Percentiles rank a stretch among this genome's conserved stretches.
Conservation (phyloP, 2,888 invertebrate species). For the Meghimatium bilineatum region DNA sequence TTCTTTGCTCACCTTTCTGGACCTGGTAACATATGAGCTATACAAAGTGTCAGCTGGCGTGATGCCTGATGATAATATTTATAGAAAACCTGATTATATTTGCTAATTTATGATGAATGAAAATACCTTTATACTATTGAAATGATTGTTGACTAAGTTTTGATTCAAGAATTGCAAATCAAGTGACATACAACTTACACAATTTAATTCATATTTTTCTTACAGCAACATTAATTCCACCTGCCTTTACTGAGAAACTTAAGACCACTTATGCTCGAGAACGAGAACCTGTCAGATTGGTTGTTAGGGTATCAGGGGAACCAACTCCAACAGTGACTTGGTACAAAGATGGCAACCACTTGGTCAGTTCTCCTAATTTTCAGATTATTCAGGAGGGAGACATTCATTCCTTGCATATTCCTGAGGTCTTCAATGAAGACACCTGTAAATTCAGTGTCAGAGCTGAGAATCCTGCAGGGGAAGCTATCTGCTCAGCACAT, state of each 20-base stretch:
- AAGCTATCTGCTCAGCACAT: constrained; percentile 95
- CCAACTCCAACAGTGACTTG: constrained; percentile 94
- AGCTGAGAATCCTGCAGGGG: constrained; percentile 94
- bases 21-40: too few species aligned
- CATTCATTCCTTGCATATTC: constrained; percentile 90
- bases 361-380: constrained; percentile 78
- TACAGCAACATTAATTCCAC: constrained; percentile 87
- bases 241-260: constrained; percentile 88
- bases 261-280: constrained; percentile 82
- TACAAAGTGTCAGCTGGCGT: too few species aligned
- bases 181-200: too few species aligned
- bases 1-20: too few species aligned
- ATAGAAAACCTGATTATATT: too few species aligned
- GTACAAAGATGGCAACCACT: constrained; percentile 88
- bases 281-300: constrained; percentile 73
- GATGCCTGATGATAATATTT: too few species aligned
- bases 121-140: too few species aligned
- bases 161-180: too few species aligned
- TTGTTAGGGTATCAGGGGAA: constrained; percentile 83
- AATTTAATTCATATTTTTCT: constrained; percentile 22
- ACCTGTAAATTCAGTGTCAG: constrained; percentile 96
- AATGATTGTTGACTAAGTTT: too few species aligned
- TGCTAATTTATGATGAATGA: too few species aligned
- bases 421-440: constrained; percentile 97
- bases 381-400: constrained; percentile 57